Conservation (phyloP, 1,140 invertebrate species). For the Lasioglossum albipes region DNA sequence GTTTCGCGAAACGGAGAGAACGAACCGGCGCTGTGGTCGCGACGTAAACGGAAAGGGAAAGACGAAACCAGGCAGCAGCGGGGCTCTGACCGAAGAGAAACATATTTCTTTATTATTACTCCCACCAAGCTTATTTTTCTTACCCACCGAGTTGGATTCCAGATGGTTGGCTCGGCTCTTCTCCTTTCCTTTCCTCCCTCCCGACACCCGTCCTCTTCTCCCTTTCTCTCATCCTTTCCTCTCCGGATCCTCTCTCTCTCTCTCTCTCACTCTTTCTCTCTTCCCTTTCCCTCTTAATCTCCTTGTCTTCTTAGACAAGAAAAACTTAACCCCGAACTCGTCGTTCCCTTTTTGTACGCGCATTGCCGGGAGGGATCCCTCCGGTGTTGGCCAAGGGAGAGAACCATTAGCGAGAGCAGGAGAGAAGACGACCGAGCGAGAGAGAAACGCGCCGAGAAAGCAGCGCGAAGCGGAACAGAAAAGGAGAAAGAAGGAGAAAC, state of each 20-base stretch:
- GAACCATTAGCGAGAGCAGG: background rate
- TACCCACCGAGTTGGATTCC: conserved; percentile 76
- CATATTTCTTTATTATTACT: conserved; percentile 81
- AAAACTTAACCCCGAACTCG: conserved; percentile 60
- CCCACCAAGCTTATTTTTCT: conserved; percentile 80
- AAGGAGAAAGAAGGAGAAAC: no score
- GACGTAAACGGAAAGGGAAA: conserved; percentile 21
- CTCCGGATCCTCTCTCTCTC: background rate
- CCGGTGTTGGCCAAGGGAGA: conserved; percentile 29
- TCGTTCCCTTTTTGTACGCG: conserved; percentile 53
- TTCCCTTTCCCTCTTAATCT: conserved; percentile 11
- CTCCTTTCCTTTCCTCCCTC: background rate
- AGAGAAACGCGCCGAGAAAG: no score
- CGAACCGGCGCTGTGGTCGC: background rate
- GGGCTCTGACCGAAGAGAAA: conserved; percentile 72
- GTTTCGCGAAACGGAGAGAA: conserved; percentile 44
- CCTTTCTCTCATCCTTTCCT: background rate
- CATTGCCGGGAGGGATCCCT: conserved; percentile 48
- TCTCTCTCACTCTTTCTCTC: background rate
- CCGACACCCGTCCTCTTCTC: no score
- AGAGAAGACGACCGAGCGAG: conserved; percentile 3
- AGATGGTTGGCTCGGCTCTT: conserved; percentile 71
- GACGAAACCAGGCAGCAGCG: conserved; percentile 17
- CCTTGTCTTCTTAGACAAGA: conserved; percentile 39
- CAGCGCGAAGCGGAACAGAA: no score